Evolutionary conservation across 2,888 invertebrate species (phyloP).

Genomic region (Drosophila kokeensis): DNA sequence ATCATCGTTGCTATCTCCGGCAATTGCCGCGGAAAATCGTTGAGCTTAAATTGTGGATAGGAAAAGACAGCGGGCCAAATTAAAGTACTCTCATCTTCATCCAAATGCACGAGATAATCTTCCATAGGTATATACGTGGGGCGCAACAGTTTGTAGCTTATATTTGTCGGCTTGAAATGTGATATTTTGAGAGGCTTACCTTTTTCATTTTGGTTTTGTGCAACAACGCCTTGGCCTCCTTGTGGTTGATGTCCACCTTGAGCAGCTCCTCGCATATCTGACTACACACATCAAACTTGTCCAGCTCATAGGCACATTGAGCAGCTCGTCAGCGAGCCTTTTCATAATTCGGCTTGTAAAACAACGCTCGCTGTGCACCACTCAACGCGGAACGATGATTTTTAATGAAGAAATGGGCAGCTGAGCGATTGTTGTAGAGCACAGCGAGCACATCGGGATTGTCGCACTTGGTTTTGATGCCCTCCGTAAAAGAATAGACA

Average conservation of each 20-base stretch:
- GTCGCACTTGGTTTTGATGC: slow-evolving; percentile 91
- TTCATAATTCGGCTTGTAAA: slow-evolving; percentile 90
- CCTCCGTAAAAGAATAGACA: slow-evolving; percentile 95
- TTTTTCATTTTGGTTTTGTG: slow-evolving; percentile 86
- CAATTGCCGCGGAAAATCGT: slow-evolving; percentile 94
- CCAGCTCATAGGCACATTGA: slow-evolving; percentile 89
- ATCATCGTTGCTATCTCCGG: slow-evolving; percentile 89
- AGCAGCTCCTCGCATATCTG: slow-evolving; percentile 90
- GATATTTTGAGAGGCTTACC: slow-evolving; percentile 58
- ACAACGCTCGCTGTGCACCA: slow-evolving; percentile 92
- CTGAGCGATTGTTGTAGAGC: slow-evolving; percentile 96
- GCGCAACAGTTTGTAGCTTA: slow-evolving; percentile 86
- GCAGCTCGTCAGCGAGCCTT: slow-evolving; percentile 92
- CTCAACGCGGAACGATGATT: slow-evolving; percentile 92
- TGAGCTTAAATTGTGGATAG: slow-evolving; percentile 94
- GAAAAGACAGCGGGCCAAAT: slow-evolving; percentile 95
- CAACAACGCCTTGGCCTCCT: slow-evolving; percentile 86
- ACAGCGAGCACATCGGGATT: slow-evolving; percentile 90
- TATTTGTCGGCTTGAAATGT: slow-evolving; percentile 50
- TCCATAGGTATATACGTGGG: slow-evolving; percentile 89
- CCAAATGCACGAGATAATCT: slow-evolving; percentile 88
- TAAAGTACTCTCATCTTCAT: slow-evolving; percentile 86
- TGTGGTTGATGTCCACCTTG: slow-evolving; percentile 86
- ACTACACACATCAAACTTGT: slow-evolving; percentile 90
- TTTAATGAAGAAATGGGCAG: slow-evolving; percentile 93